phyloP scores from a whole-genome alignment of 2,113 vertebrate genomes.

The Garra rufa region DNA sequence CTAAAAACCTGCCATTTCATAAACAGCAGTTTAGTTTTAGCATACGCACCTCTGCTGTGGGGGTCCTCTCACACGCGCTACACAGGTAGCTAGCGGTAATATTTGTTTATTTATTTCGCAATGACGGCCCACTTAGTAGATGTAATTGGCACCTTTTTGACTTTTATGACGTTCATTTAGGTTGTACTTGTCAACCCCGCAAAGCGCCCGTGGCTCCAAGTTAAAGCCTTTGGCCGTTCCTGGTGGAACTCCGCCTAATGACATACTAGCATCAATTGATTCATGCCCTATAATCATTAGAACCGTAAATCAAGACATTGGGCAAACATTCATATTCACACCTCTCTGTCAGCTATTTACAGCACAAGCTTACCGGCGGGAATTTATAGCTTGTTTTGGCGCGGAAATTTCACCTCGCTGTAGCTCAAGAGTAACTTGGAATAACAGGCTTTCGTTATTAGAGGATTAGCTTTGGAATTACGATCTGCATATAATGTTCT shows the following conservation, averaged over 20 bases:
- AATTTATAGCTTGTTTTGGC: constrained; percentile 66
- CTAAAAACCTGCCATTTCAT: not conserved
- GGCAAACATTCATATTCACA: constrained; percentile 70
- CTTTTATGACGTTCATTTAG: constrained; percentile 83
- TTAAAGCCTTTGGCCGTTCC: constrained; percentile 64
- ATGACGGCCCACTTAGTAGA: constrained; percentile 77
- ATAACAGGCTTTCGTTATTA: constrained; percentile 65
- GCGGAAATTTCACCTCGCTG: constrained; percentile 66
- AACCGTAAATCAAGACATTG: constrained; percentile 79
- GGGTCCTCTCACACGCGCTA: not conserved
- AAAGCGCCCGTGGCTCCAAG: constrained; percentile 74
- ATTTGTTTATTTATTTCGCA: constrained; percentile 71
- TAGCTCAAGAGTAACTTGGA: constrained; percentile 60
- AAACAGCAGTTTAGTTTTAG: not conserved
- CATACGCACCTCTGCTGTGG: not conserved
- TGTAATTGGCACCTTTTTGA: constrained; percentile 85
- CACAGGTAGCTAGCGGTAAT: constrained; percentile 49
- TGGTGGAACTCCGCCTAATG: constrained; percentile 76
- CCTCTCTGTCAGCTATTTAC: constrained; percentile 65
- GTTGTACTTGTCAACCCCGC: constrained; percentile 81
- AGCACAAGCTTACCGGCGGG: constrained; percentile 68
- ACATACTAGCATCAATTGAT: constrained; percentile 76
- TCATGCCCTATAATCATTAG: constrained; percentile 79
- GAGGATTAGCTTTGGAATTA: constrained; percentile 50
- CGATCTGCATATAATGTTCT: constrained; percentile 66